Evolutionary conservation across 2,888 invertebrate genomes (phyloP), one percentile per base, ranked within the genome.

Genomic region (Cepaea hortensis): DNA sequence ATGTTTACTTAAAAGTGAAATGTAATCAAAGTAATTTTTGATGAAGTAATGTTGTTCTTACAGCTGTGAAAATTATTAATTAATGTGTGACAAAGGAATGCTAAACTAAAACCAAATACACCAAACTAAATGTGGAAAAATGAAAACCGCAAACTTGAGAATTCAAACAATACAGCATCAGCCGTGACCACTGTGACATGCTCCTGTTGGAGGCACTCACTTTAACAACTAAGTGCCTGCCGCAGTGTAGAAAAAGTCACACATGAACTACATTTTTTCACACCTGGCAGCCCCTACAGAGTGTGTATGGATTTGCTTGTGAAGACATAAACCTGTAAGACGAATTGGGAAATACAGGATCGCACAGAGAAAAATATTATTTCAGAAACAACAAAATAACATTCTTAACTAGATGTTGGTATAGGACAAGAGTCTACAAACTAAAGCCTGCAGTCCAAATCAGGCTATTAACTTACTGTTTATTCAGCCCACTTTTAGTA

Each of bases 311-410:
- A 46, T 87, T 87, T 87, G 84, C 84, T 80, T 84, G 87, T 87
- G 75, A 87, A 84, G 73, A 87, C 73, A 81, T 84, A 87, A 62
- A 87, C 87, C 87, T 87, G 87, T 80, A 55, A 70, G 72, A 80
- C n/a, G 72, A 62, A 84, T 50, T 62, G 61, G 83, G 68, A 72
- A 80, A 85, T 68, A 68, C 11, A 76, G 72, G 13, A 76, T 11
- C 84, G 3, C 11, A 77, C n/a, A 73, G 9, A 46, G 48, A 7
- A 9, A 55, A 73, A 73, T 48, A 73, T 72, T 15, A 72, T 79
- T 11, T 35, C 35, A 79, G 55, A 79, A 79, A 79, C 35, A 55
- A 62, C 6, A 15, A 6, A 3, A 62, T 35, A 23, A 46, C 13
- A 79, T 79, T 77, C n/a, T 35, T 35, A 62, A 79, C n/a, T 11